Evolutionary conservation across 2,797 vertebrate species (phyloP), one percentile per base, ranked within the genome.

Genomic region (Petrocephalus schoutedeni): DNA sequence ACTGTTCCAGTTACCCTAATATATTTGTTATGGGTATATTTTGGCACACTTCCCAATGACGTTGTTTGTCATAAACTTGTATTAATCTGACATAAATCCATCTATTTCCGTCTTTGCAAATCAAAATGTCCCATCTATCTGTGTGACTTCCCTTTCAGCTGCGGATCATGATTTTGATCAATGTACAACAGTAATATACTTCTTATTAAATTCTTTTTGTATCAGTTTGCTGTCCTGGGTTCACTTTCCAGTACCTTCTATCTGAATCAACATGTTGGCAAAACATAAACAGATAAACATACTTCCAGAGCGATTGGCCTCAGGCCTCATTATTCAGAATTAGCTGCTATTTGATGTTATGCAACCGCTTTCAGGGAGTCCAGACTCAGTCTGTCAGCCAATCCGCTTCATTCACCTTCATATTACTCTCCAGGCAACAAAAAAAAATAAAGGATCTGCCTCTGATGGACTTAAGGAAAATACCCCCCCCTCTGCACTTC

Each of bases 141-240:
- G 1, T 16, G 45, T 45, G 49, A 82, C 49, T 54, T 54, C 49
- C 51, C 80, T 49, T 84, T 51, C 51, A 28, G 49, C 80, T 84
- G 51, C 4, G 10, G 53, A 84, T 84, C 10, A n/a, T 84, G 51
- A 53, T 84, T 49, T 49, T 80, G 53, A 54, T 53, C 53, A 84
- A 84, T 84, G 80, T 54, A 84, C 51, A 84, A 23, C 80, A 54
- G 80, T 53, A 54, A 84, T 84, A 84, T 51, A 12, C 51, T 54
- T 53, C 49, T 4, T 84, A 23, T 84, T 84, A 84, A 84, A 84
- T 84, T 54, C 54, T 28, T 84, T 84, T 84, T 84, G 45, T 23
- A 54, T 54, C n/a, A 23, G 19, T 85, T 4, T 28, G 14, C 5
- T 16, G 23, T 32, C 2, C 54, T 32, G 64, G 4, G 64, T 71